Evolutionary conservation across 2,888 invertebrate species (phyloP), one percentile per base, ranked within the genome.

Genomic region (Drosophila putrida): DNA sequence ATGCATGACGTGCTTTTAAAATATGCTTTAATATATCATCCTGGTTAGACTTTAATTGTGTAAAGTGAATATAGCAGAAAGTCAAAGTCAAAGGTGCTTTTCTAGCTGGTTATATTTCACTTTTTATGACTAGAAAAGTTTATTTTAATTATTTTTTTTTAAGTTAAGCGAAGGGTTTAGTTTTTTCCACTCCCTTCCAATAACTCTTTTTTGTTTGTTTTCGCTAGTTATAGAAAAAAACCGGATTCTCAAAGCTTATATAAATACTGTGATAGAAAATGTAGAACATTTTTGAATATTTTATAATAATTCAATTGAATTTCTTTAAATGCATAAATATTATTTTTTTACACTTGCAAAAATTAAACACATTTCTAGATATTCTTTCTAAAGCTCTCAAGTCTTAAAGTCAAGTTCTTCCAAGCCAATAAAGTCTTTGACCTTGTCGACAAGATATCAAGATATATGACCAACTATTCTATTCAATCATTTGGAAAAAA

Each of bases 401-500:
- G 10, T 5, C 10, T 35, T 20, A 35, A 27, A 28, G 8, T 39
- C 27, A 51, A 15, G 6, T 9, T 39, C 15, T 11, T 15, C 38
- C 0, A 20, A 9, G 4, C 5, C 13, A 36, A 36, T 41, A 47
- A 58, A 44, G 28, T 51, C 51, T 57, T 71, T 71, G 54, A 58
- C 65, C 71, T 74, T 71, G 61, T 46, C 36, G 31, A 38, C 11
- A 50, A 67, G 54, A 49, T 38, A 46, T 39, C 62, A 6, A 11
- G 9, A 67, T 67, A 47, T 41, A 75, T 63, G 33, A 3, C n/a
- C 49, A 41, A 28, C 15, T 44, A 38, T 39, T 49, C 49, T 9
- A 51, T 67, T 71, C 35, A 66, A 66, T 75, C 75, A 55, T 49
- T 62, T 62, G 31, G n/a, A 11, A 39, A 35, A 9, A 39, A 38